A percentile compares a stretch with the other conserved stretches of the same genome.
These are phyloP conservation scores for Micromys minutus DNA, from an alignment of 2,113 vertebrate species.

Conservation along the genomic window DNA sequence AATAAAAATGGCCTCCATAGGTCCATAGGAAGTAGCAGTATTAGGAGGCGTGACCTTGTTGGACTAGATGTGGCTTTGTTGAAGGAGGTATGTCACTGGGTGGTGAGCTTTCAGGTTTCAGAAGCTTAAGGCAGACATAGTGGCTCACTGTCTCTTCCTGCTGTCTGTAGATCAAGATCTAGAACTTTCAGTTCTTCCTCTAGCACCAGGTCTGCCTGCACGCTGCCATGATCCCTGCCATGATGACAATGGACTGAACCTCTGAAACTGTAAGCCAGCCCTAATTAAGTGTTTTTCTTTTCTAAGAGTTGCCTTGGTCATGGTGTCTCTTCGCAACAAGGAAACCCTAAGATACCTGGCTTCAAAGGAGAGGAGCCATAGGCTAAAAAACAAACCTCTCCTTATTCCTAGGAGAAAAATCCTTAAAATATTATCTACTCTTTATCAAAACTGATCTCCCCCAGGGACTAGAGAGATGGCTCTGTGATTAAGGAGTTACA, in stretches of 20 bases:
- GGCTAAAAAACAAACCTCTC: background rate
- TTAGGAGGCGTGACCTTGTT: background rate
- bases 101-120: background rate
- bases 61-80: background rate
- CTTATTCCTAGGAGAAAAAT: background rate
- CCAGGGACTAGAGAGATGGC: background rate
- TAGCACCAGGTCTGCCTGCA: background rate
- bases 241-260: background rate
- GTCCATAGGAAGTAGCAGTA: background rate
- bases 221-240: background rate
- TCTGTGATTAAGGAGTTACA: background rate
- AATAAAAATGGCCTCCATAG: background rate
- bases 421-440: background rate
- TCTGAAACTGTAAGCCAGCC: background rate
- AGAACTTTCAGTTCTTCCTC: background rate
- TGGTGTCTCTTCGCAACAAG: background rate
- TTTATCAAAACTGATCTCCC: background rate
- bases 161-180: background rate
- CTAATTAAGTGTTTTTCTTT: background rate
- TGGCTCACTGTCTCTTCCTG: background rate
- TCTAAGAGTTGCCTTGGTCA: background rate
- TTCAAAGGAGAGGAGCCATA: background rate
- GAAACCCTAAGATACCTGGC: background rate
- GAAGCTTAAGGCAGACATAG: background rate
- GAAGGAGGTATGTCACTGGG: background rate